Evolutionary conservation across 2,888 invertebrate genomes (phyloP), one percentile per base, ranked within the genome.

Genomic region (Tubulanus polymorphus): DNA sequence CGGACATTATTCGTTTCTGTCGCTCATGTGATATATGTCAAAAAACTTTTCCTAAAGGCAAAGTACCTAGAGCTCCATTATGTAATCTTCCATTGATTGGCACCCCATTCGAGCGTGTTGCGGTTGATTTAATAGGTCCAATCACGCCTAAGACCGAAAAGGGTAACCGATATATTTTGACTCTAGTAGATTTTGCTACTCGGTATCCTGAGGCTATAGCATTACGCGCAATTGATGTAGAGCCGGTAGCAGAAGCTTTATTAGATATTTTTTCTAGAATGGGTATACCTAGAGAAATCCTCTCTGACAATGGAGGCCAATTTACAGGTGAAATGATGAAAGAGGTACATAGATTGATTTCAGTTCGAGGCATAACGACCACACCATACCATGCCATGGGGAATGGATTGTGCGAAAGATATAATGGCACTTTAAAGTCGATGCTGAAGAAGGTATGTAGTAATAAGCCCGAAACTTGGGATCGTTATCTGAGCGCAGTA

Each of bases 61-160:
- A 29, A 28, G 51, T 55, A 1, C 28, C 29, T 10, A 61, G 54
- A 51, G 63, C 53, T 6, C 61, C 59, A 15, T 26, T 60, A 18
- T 37, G 45, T 25, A 50, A 51, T 10, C 57, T 59, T 46, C 59
- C 66, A 15, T 12, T 62, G 1, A 59, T 63, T 23, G 62, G 61
- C 27, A 35, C 41, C n/a, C 61, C 62, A 2, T 64, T 63, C 35
- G 37, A 45, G 30, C n/a, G 64, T 6, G 60, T 62, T 1, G 60
- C 57, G 20, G 57, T 67, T 5, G 66, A 68, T 55, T 32, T 67
- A 2, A 35, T 64, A 23, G 64, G 64, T 29, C 65, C 64, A 18
- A 56, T 67, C 27, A 23, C 53, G 2, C 60, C 60, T 12, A n/a
- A 47, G 12, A 60, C 54, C 20, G 56, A 58, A 26, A 15, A 29